phyloP scores from a whole-genome alignment of 37 sponge, comb jelly and placozoan species.

The Theonella swinhoei region DNA sequence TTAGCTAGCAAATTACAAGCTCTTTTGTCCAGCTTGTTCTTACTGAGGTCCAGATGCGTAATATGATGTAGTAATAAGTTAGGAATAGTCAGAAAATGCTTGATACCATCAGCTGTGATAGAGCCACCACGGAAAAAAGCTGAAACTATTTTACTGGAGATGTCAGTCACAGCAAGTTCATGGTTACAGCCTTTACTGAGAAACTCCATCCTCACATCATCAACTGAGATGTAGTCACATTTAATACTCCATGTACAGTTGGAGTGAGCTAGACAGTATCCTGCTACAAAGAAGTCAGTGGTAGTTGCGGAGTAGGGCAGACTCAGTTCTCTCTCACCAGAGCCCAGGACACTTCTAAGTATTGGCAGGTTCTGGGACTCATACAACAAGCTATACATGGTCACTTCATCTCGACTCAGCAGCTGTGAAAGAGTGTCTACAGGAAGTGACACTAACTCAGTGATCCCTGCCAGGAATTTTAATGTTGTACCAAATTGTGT shows the following conservation, averaged over 20 bases:
- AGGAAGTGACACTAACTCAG: not conserved
- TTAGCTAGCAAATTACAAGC: conserved; percentile 8
- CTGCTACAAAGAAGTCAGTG: not conserved
- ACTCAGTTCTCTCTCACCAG: not conserved
- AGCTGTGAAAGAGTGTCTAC: not conserved
- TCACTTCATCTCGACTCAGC: not conserved
- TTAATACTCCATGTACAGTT: conserved; percentile 1
- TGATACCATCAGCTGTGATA: not conserved
- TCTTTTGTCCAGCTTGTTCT: conserved; percentile 1
- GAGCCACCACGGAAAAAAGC: not conserved
- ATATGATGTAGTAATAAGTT: not conserved
- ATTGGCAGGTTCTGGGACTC: not conserved
- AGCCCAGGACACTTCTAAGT: not conserved
- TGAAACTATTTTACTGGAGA: not conserved
- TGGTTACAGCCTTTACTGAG: not conserved
- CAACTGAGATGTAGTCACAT: not conserved
- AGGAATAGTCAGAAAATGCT: not conserved
- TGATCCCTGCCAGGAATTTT: not conserved
- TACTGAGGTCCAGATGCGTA: not conserved
- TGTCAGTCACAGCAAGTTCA: not conserved
- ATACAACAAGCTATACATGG: not conserved
- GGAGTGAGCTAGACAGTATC: not conserved
- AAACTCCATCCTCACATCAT: conserved; percentile 5
- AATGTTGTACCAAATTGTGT: not conserved
- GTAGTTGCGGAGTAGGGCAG: conserved; percentile 1